Conservation (phyloP, 2,797 vertebrate species). For the Pagetopsis macropterus region DNA sequence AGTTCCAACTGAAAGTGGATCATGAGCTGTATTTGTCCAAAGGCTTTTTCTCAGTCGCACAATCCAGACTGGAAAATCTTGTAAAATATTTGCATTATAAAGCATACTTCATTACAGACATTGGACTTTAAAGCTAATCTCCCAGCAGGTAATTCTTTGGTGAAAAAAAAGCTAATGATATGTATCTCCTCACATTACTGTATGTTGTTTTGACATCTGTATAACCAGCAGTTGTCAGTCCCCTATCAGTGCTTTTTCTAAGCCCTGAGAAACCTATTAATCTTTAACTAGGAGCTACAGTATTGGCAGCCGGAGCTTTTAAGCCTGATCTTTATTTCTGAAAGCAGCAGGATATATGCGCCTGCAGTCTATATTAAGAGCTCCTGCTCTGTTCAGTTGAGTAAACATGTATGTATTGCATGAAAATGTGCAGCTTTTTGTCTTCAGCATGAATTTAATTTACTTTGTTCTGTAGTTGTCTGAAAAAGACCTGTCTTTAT, state of each 20-base stretch:
- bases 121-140: conserved; percentile 22
- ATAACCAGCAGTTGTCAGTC: conserved; percentile 43
- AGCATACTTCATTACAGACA: conserved; percentile 21
- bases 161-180: conserved; percentile 15
- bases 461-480: conserved; percentile 10
- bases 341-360: conserved; percentile 69
- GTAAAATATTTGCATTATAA: conserved; percentile 48
- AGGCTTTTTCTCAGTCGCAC: conserved; percentile 38
- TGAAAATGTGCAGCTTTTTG: conserved; percentile 8
- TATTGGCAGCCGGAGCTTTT: conserved; percentile 72
- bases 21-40: conserved; percentile 48
- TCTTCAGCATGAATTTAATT: not conserved
- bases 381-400: conserved; percentile 40
- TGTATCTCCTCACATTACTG: conserved; percentile 11
- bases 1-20: conserved; percentile 48
- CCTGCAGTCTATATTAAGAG: conserved; percentile 54
- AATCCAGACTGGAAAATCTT: conserved; percentile 38
- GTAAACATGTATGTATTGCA: conserved; percentile 56
- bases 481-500: not conserved
- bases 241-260: conserved; percentile 41
- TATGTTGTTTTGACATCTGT: conserved; percentile 41
- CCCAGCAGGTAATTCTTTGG: conserved; percentile 15
- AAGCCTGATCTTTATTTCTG: conserved; percentile 72
- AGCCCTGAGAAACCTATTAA: conserved; percentile 77
- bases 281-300: conserved; percentile 79